These are phyloP conservation scores for Apocheima hispidaria DNA, from an alignment of 2,888 invertebrate species.

Conservation along the genomic window DNA sequence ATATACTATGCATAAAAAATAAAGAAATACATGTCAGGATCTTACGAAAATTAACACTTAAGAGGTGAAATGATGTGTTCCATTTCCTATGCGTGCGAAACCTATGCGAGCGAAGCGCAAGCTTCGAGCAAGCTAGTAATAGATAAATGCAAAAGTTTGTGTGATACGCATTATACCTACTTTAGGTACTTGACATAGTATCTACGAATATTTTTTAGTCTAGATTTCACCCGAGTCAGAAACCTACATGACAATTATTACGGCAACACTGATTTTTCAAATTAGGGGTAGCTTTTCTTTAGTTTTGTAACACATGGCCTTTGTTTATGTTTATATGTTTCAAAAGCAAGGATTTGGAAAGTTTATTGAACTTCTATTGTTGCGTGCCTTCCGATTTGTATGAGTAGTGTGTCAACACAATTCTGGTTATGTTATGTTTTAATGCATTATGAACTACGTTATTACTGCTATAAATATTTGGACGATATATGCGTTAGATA, in stretches of 20 bases:
- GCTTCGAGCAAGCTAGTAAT: too few species aligned
- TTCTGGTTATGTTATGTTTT: slow-evolving; percentile 25
- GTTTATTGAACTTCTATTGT: slow-evolving; percentile 44
- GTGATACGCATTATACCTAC: too few species aligned
- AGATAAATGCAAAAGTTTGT: too few species aligned
- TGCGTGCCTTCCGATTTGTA: slow-evolving; percentile 38
- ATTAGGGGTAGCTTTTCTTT: slow-evolving; percentile 43
- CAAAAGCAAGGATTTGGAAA: slow-evolving; percentile 31
- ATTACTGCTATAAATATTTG: background rate
- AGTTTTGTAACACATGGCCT: slow-evolving; percentile 39
- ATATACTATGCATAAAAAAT: too few species aligned
- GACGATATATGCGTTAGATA: background rate
- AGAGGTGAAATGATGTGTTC: too few species aligned
- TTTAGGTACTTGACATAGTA: too few species aligned
- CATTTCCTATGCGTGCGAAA: too few species aligned
- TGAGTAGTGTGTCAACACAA: slow-evolving; percentile 40
- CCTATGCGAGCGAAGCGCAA: too few species aligned
- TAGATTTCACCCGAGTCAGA: background rate
- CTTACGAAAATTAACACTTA: too few species aligned
- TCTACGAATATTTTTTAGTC: background rate
- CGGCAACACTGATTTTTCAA: slow-evolving; percentile 44
- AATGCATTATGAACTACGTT: too few species aligned
- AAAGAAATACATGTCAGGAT: too few species aligned
- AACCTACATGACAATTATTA: slow-evolving; percentile 5
- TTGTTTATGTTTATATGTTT: slow-evolving; percentile 31